Evolutionary conservation across 2,113 vertebrate species (phyloP), one percentile per base, ranked within the genome.

Genomic region (Pipa parva): DNA sequence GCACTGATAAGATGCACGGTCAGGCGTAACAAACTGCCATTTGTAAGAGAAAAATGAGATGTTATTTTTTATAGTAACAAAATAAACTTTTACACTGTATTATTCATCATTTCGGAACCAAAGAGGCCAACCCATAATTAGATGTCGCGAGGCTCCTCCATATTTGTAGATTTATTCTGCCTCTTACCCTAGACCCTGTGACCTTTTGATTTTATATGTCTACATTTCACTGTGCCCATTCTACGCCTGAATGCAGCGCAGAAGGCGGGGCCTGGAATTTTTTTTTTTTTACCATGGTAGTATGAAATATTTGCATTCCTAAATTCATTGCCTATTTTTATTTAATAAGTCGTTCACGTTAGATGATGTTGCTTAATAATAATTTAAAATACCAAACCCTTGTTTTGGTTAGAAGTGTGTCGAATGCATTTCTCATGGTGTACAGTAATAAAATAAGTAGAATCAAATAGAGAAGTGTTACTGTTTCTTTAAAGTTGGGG

Each of bases 371-470:
- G 90, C 87, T 90, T 93, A 93, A 91, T 93, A 93, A 91, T 95
- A 92, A 95, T 91, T 92, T 93, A 97, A 92, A 88, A 4, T n/a
- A 86, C 92, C 89, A 89, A 94, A 94, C 89, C 5, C 42, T 65
- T 59, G 37, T 59, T 59, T 60, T 90, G 90, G 81, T 77, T 89
- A 90, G 84, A 86, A 79, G 83, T 80, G 85, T 86, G 85, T 84
- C 82, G 76, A 25, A 84, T 84, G 77, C 89, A 85, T 88, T 87
- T 79, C 76, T 79, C 89, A 85, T 89, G 84, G 7, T 98, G 94
- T 99, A 97, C 93, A 96, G 94, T 92, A 95, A 93, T 95, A 87
- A 95, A 97, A n/a, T n/a, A n/a, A n/a, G n/a, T n/a, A n/a, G n/a
- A n/a, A n/a, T n/a, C n/a, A n/a, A n/a, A n/a, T n/a, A n/a, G n/a